These are phyloP conservation scores for Uria aalge DNA, from an alignment of 2,113 vertebrate species.

Conservation along the genomic window DNA sequence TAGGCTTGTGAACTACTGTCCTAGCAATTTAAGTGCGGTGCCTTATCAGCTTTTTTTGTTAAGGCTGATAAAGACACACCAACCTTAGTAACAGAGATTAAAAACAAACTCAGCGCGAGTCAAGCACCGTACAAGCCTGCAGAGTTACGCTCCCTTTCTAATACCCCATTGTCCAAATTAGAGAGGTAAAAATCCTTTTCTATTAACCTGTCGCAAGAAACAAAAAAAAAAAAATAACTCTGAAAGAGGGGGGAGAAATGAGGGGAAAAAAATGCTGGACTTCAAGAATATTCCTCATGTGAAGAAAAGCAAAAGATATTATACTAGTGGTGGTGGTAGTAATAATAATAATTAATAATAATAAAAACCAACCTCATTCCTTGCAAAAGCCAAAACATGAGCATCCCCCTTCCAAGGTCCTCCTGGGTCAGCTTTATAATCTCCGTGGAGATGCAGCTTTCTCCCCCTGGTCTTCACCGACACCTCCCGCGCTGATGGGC, in stretches of 20 bases:
- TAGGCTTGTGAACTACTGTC: background rate
- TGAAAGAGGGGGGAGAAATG: background rate
- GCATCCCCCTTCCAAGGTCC: rapidly evolving
- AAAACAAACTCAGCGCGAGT: background rate
- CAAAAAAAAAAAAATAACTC: background rate
- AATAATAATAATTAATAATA: background rate
- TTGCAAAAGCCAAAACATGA: background rate
- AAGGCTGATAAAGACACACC: background rate
- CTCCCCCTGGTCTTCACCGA: background rate
- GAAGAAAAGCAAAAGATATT: background rate
- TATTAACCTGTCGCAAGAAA: background rate
- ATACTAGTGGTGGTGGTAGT: rapidly evolving
- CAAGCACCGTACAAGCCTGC: background rate
- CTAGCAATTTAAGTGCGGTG: background rate
- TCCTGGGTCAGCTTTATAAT: background rate
- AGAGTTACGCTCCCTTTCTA: background rate
- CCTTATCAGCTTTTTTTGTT: background rate
- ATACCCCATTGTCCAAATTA: background rate
- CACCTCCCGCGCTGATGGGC: background rate
- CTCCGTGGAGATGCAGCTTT: rapidly evolving
- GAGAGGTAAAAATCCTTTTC: background rate
- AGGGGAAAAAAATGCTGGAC: too few species aligned
- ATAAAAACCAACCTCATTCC: background rate
- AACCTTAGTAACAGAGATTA: background rate
- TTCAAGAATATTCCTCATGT: background rate